A percentile compares a stretch with the other conserved stretches of the same genome.
Conservation (phyloP, 2,113 vertebrate genomes). For the Lepus americanus region DNA sequence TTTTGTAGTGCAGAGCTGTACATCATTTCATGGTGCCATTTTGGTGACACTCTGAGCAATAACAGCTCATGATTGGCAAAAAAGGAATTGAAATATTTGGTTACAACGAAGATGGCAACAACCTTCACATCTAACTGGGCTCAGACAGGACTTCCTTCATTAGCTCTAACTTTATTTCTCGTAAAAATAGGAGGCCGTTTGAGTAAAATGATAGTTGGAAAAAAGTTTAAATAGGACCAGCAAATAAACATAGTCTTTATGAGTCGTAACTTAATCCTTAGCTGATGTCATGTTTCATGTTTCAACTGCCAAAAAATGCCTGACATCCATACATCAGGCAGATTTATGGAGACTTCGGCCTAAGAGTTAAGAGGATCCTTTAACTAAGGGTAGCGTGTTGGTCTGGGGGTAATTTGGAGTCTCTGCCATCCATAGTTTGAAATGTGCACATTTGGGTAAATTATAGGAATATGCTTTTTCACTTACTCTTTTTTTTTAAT, state of each 20-base stretch:
- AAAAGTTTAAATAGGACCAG: constrained; percentile 80
- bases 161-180: constrained; percentile 78
- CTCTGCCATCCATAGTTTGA: constrained; percentile 44
- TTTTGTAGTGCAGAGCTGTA: background rate
- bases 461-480: constrained; percentile 58
- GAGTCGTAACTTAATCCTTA: constrained; percentile 76
- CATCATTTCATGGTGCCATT: background rate
- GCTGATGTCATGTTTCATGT: constrained; percentile 68
- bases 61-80: background rate
- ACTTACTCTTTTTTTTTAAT: constrained; percentile 53
- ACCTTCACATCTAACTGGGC: constrained; percentile 9
- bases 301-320: constrained; percentile 72
- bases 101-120: constrained; percentile 47
- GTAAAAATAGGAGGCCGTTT: constrained; percentile 76
- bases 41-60: constrained; percentile 3
- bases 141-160: constrained; percentile 55
- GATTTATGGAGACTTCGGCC: constrained; percentile 76
- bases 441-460: constrained; percentile 64
- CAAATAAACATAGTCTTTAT: constrained; percentile 82
- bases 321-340: constrained; percentile 76
- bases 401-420: constrained; percentile 66
- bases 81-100: constrained; percentile 69
- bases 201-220: constrained; percentile 78
- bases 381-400: constrained; percentile 65
- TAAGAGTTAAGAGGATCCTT: constrained; percentile 70